phyloP scores from a whole-genome alignment of 2,797 vertebrate genomes.

The Myripristis murdjan region DNA sequence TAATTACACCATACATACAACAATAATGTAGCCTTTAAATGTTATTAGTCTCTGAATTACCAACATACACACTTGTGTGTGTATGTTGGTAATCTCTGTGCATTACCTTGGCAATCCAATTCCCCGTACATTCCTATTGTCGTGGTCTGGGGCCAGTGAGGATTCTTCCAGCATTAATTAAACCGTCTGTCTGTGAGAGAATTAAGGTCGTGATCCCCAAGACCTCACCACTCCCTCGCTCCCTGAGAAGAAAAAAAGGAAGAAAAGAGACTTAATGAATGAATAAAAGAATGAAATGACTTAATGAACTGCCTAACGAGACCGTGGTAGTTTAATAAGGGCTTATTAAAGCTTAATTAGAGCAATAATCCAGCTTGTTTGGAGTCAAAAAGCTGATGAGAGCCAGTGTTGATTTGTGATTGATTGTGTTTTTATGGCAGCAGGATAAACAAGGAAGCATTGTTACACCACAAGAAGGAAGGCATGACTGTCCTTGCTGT shows the following conservation, averaged over 20 bases:
- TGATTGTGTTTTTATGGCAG: constrained; percentile 75
- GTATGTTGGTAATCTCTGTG: too few species aligned
- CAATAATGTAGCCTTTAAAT: constrained; percentile 48
- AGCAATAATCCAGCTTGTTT: constrained; percentile 82
- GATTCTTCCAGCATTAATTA: constrained; percentile 83
- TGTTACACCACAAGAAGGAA: constrained; percentile 57
- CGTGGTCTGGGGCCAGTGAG: constrained; percentile 65
- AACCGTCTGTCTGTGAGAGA: constrained; percentile 81
- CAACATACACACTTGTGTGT: constrained; percentile 58
- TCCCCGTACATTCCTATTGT: constrained; percentile 56
- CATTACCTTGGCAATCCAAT: constrained; percentile 72
- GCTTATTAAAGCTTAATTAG: constrained; percentile 85
- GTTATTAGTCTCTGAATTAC: constrained; percentile 67
- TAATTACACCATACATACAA: constrained; percentile 58
- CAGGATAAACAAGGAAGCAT: constrained; percentile 71
- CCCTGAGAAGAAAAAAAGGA: constrained; percentile 78
- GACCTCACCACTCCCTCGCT: constrained; percentile 78
- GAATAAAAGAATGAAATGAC: constrained; percentile 83
- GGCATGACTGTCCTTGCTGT: constrained; percentile 17
- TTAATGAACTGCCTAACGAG: constrained; percentile 86
- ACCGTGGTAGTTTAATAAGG: constrained; percentile 81
- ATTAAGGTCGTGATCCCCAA: constrained; percentile 86
- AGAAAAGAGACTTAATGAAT: constrained; percentile 80
- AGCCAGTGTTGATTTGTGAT: constrained; percentile 71
- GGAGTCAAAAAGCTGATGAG: constrained; percentile 60